Evolutionary conservation across 2,113 vertebrate genomes (phyloP), one percentile per base, ranked within the genome.

Genomic region (Rutilus rutilus): DNA sequence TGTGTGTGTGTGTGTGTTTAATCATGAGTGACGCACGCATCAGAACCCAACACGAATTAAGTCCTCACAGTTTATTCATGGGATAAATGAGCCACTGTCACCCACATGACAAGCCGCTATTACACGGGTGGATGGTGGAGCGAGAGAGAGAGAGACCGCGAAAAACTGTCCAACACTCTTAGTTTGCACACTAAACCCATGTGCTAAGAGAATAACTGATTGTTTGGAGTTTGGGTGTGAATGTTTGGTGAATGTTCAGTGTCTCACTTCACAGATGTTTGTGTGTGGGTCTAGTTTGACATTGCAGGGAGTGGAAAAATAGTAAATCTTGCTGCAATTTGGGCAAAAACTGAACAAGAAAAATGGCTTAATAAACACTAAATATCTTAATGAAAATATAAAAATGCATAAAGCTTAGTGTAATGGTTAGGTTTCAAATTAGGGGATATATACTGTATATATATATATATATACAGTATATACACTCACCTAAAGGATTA

Each of bases 1-100:
- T 33, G 50, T 77, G 47, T 25, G 19, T 30, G 9, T 14, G 76
- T 14, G 30, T 5, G 57, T 12, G 60, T 14, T 39, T 65, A 65
- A 65, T 81, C 1, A 5, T 65, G 78, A 47, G 59, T 80, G 78
- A 80, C 14, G 78, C 59, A 81, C 25, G 17, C 78, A 27, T 81
- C 23, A 45, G 57, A 81, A 47, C 23, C 25, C 60, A 23, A 30
- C 14, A 30, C 14, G 9, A 64, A 65, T 81, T 25, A 81, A 50
- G 78, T 81, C 60, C n/a, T 81, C 60, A 62, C 78, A 45, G 60
- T 65, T 81, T 81, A 81, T 81, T 81, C 78, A 65, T 45, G 39
- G 19, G 17, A 65, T 75, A 71, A 47, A 78, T 83, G 10, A 52
- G 42, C 47, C 62, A 9, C 4, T 57, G 45, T 17, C 36, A 47